Evolutionary conservation across 2,888 invertebrate species (phyloP).

Genomic region (Poecilus cupreus): DNA sequence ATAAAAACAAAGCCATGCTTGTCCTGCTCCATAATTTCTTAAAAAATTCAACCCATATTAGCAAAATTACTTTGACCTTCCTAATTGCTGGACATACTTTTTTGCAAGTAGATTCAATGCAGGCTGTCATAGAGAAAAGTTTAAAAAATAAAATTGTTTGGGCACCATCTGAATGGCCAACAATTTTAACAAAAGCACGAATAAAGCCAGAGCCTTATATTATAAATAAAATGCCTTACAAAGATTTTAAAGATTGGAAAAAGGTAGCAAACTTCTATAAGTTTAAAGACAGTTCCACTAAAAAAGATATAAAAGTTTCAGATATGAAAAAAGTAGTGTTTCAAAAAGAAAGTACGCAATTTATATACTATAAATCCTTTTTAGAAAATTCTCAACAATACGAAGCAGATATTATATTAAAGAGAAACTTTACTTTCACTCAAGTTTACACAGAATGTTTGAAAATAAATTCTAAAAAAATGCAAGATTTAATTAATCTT

Average conservation of each 20-base stretch:
- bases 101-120: constrained; percentile 66
- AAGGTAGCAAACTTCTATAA: constrained; percentile 8
- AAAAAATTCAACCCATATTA: constrained; percentile 61
- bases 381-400: neutral
- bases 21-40: constrained; percentile 61
- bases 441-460: neutral
- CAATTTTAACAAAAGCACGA: constrained; percentile 61
- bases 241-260: constrained; percentile 58
- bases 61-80: constrained; percentile 64
- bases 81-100: constrained; percentile 66
- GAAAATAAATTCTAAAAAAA: no score
- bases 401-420: neutral
- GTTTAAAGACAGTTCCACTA: neutral
- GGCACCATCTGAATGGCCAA: constrained; percentile 64
- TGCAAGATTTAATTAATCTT: no score
- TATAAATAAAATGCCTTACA: constrained; percentile 58
- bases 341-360: neutral
- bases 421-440: neutral
- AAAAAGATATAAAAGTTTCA: neutral
- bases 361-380: neutral
- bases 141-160: constrained; percentile 63
- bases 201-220: constrained; percentile 62
- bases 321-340: constrained; percentile 7
- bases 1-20: no score
- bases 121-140: constrained; percentile 63